phyloP scores from a whole-genome alignment of 2,797 vertebrate species.

The Chloroceryle inda region DNA sequence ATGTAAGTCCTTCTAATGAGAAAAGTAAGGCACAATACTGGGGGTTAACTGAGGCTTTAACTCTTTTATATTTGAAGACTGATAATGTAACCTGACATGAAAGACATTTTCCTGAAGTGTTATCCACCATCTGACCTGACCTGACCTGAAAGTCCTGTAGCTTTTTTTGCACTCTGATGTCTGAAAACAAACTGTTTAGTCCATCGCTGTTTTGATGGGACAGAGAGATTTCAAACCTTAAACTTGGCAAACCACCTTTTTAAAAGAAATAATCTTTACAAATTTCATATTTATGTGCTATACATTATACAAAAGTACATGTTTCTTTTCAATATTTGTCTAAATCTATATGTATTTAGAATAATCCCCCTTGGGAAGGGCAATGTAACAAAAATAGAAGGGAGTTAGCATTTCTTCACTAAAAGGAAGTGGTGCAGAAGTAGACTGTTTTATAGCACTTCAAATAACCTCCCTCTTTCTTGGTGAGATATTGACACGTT shows the following conservation, averaged over 20 bases:
- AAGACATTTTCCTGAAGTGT: neutral
- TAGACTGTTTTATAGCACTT: neutral
- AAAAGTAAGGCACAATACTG: neutral
- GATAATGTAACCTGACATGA: neutral
- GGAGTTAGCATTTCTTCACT: neutral
- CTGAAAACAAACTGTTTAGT: neutral
- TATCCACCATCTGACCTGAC: neutral
- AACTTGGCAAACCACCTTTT: neutral
- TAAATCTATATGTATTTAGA: neutral
- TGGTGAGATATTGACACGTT: neutral
- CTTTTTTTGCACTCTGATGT: neutral
- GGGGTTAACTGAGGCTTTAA: neutral
- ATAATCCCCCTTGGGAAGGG: neutral
- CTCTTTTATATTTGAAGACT: neutral
- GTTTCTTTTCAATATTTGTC: neutral
- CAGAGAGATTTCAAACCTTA: neutral
- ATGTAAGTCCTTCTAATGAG: neutral
- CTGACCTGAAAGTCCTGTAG: neutral
- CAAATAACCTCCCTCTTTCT: neutral
- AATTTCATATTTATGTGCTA: neutral
- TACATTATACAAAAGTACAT: neutral
- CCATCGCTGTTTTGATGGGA: neutral
- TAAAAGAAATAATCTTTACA: neutral
- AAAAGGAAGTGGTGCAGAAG: neutral
- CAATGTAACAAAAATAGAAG: neutral